Conservation (phyloP, 2,113 vertebrate genomes). For the western clawed frog (Xenopus tropicalis) region DNA sequence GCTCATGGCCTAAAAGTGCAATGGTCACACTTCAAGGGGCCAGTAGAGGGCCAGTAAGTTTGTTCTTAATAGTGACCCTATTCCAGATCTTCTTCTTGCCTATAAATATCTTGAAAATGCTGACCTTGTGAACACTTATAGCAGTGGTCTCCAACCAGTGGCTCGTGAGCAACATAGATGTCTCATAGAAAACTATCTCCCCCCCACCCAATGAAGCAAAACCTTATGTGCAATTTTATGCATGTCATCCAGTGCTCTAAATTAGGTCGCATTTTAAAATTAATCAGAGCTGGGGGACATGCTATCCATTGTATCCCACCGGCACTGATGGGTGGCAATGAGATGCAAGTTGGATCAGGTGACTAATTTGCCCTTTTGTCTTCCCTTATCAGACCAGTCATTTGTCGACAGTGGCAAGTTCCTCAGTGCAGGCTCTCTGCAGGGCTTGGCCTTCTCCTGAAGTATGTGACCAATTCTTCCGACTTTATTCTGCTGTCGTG, state of each 20-base stretch:
- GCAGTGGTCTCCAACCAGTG: too few relatives aligned
- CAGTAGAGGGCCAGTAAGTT: too few relatives aligned
- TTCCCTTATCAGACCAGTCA: slow-evolving; percentile 82
- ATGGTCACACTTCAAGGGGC: too few relatives aligned
- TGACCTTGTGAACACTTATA: too few relatives aligned
- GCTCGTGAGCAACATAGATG: too few relatives aligned
- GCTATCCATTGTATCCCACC: not conserved
- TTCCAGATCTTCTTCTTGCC: too few relatives aligned
- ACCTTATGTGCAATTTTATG: too few relatives aligned
- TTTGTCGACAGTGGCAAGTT: slow-evolving; percentile 93
- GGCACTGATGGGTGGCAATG: not conserved
- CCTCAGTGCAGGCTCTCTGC: slow-evolving; percentile 84
- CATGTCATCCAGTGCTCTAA: not conserved
- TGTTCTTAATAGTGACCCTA: too few relatives aligned
- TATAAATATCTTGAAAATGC: too few relatives aligned
- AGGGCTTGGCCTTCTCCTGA: slow-evolving; percentile 90
- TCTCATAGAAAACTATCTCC: too few relatives aligned
- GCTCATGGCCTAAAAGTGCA: too few relatives aligned
- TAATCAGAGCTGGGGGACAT: not conserved
- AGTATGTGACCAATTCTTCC: slow-evolving; percentile 76
- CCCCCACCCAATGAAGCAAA: too few relatives aligned
- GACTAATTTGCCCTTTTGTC: slow-evolving; percentile 59
- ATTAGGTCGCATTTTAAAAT: not conserved
- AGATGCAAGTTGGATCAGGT: slow-evolving; percentile 50
- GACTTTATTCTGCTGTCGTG: slow-evolving; percentile 59